Conservation (phyloP, 2,888 invertebrate genomes). For the Drosophila fungiperda region DNA sequence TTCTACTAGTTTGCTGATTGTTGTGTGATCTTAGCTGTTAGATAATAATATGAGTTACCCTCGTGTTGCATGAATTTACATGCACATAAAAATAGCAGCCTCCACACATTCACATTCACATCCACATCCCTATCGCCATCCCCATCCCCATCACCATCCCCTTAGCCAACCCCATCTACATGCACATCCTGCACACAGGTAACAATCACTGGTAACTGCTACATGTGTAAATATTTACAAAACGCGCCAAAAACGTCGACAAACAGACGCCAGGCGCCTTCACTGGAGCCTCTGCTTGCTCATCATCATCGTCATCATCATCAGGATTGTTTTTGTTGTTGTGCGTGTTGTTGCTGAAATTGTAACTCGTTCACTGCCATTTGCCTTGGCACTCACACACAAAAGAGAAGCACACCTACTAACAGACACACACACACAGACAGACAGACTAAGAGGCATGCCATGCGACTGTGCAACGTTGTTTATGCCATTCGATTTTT, state of each 20-base stretch:
- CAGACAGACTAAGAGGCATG: conserved; percentile 7
- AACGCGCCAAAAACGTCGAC: conserved; percentile 79
- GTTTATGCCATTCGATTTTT: conserved; percentile 76
- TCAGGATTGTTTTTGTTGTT: conserved; percentile 20
- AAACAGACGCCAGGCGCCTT: conserved; percentile 75
- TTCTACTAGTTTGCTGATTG: neutral
- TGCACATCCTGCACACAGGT: conserved; percentile 17
- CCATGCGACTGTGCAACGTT: conserved; percentile 45
- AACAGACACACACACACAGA: conserved; percentile 2
- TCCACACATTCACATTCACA: conserved; percentile 10
- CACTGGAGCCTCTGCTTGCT: conserved; percentile 54
- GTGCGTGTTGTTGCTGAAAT: conserved; percentile 29
- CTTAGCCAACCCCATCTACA: neutral
- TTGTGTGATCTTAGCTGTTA: neutral
- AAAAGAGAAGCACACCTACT: conserved; percentile 4
- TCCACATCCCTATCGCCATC: neutral
- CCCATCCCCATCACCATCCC: too few relatives aligned
- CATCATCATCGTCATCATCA: conserved; percentile 18
- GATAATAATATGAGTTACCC: conserved; percentile 21
- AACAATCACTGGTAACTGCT: conserved; percentile 79
- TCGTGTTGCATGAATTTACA: conserved; percentile 35
- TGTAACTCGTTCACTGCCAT: conserved; percentile 52
- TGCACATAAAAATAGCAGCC: conserved; percentile 36
- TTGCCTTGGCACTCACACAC: conserved; percentile 4
- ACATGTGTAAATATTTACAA: conserved; percentile 81